These are phyloP conservation scores for Arothron firmamentum DNA, from an alignment of 2,113 vertebrate species.

Conservation along the genomic window DNA sequence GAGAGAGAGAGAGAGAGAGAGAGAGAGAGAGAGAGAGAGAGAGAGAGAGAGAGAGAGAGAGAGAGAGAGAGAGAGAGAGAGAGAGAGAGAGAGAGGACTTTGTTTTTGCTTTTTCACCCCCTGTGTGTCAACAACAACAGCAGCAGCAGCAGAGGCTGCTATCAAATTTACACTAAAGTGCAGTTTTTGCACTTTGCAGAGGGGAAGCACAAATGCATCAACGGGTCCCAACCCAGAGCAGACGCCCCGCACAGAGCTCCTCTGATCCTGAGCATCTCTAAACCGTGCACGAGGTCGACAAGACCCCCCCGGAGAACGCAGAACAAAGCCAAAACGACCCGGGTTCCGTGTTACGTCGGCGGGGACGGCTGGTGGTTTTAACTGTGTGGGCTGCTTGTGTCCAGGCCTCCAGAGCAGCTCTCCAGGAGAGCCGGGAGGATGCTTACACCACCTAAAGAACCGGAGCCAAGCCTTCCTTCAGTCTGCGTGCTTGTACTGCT, in stretches of 20 bases:
- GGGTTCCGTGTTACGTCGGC: no score
- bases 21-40: no score
- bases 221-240: conserved; percentile 41
- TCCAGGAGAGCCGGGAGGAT: no score
- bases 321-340: conserved; percentile 1
- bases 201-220: conserved; percentile 5
- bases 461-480: conserved; percentile 17
- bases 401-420: no score
- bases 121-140: conserved; percentile 28
- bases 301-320: no score
- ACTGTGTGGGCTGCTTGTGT: no score
- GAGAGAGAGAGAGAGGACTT: no score
- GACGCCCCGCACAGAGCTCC: conserved; percentile 30
- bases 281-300: conserved; percentile 33
- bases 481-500: no score
- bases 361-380: no score
- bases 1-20: neutral
- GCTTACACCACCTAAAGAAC: conserved; percentile 2
- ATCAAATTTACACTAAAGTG: neutral
- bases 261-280: conserved; percentile 33
- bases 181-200: conserved; percentile 4
- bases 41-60: neutral
- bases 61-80: neutral
- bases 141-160: conserved; percentile 23
- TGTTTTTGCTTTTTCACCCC: neutral